These are phyloP conservation scores for Cyprichromis sp. DNA, from an alignment of 2,113 vertebrate species.

Conservation along the genomic window DNA sequence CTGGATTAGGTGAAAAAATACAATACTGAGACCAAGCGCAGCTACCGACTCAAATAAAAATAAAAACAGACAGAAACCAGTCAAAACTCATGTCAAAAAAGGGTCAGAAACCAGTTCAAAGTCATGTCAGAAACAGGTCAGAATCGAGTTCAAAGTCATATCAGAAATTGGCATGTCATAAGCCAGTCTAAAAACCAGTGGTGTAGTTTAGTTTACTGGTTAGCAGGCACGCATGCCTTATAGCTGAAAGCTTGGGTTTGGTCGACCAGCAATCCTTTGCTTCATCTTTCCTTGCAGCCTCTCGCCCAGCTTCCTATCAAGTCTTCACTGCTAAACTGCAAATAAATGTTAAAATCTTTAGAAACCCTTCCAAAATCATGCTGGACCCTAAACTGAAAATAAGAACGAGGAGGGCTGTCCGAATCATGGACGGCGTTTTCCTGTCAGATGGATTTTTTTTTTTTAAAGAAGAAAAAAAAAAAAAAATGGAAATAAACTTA, in stretches of 20 bases:
- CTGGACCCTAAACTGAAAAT: neutral
- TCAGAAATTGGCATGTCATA: neutral
- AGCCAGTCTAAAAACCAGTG: neutral
- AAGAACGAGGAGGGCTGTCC: neutral
- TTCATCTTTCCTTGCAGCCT: neutral
- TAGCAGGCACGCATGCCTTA: neutral
- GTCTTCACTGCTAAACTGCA: neutral
- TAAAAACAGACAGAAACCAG: neutral
- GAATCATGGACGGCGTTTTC: neutral
- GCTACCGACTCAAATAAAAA: neutral
- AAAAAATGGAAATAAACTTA: neutral
- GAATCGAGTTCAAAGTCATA: fast-evolving
- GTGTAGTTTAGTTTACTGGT: neutral
- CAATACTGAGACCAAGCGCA: neutral
- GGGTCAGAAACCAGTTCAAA: neutral
- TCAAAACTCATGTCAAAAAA: neutral
- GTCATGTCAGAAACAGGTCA: fast-evolving
- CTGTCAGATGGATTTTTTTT: neutral
- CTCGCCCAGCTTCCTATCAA: neutral
- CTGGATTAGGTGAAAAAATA: neutral
- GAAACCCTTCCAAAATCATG: neutral
- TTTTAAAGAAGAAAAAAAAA: neutral
- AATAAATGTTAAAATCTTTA: neutral
- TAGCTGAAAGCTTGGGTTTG: neutral
- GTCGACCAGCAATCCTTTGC: neutral